Evolutionary conservation across 2,113 vertebrate genomes (phyloP).

Genomic region (Marcusenius ussheri): DNA sequence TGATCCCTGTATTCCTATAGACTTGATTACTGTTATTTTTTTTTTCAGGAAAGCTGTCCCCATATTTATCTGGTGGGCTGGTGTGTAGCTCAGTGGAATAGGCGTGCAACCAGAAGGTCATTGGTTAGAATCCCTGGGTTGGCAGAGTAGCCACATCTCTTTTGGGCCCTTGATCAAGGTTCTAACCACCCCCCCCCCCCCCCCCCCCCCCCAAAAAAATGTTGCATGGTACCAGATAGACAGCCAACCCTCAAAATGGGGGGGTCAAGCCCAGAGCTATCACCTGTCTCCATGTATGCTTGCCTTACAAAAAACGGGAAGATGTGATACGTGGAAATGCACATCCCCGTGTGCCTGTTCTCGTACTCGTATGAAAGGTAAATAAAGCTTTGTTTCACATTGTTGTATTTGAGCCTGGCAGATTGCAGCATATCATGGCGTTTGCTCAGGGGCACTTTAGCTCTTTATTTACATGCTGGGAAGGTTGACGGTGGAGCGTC

Average conservation of each 20-base stretch:
- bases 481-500: neutral
- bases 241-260: neutral
- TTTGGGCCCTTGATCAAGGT: neutral
- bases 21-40: neutral
- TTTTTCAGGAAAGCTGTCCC: neutral
- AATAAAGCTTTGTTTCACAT: neutral
- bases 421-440: neutral
- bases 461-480: neutral
- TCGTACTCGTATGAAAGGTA: neutral
- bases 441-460: neutral
- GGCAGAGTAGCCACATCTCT: neutral
- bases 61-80: neutral
- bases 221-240: neutral
- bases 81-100: neutral
- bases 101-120: neutral
- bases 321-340: neutral
- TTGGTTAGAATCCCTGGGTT: neutral
- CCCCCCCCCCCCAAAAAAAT: neutral
- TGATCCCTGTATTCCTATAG: neutral
- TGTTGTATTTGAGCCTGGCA: neutral
- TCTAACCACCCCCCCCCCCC: neutral
- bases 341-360: neutral
- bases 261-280: neutral
- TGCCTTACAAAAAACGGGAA: neutral
- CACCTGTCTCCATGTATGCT: neutral